phyloP scores from a whole-genome alignment of 2,888 invertebrate genomes.

The Phlogophora meticulosa region DNA sequence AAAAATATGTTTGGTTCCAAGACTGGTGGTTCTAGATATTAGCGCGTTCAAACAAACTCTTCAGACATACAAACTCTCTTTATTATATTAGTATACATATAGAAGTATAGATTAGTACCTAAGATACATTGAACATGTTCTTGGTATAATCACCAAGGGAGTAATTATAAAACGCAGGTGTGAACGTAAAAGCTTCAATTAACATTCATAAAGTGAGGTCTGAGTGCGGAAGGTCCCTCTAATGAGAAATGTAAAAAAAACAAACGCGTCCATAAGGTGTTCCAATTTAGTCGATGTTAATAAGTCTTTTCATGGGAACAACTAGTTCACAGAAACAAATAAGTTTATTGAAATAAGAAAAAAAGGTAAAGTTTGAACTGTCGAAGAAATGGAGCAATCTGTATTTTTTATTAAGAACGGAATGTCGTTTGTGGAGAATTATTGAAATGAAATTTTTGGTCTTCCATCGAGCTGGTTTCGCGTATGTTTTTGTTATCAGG shows the following conservation, averaged over 20 bases:
- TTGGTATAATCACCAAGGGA: constrained; percentile 49
- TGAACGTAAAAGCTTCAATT: constrained; percentile 68
- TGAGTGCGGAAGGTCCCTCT: constrained; percentile 59
- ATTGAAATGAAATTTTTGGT: constrained; percentile 29
- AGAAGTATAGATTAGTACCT: too few relatives aligned
- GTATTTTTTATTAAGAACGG: constrained; percentile 40
- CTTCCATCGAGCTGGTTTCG: constrained; percentile 18
- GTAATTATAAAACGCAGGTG: constrained; percentile 64
- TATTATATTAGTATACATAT: too few relatives aligned
- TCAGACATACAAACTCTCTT: too few relatives aligned
- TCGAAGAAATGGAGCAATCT: constrained; percentile 36
- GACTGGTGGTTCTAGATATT: too few relatives aligned
- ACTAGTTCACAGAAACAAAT: constrained; percentile 41
- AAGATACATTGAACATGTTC: constrained; percentile 62
- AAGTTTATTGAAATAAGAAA: constrained; percentile 33
- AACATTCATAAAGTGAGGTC: constrained; percentile 62
- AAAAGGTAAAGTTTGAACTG: constrained; percentile 30
- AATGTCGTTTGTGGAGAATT: constrained; percentile 17
- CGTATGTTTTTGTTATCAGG: constrained; percentile 18
- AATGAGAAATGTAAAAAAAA: constrained; percentile 72
- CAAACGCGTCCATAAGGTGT: constrained; percentile 68
- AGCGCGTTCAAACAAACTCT: too few relatives aligned
- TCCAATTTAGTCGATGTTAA: constrained; percentile 63
- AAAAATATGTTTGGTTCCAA: too few relatives aligned
- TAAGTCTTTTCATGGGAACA: constrained; percentile 59